These are phyloP conservation scores for Euwallacea fornicatus DNA, from an alignment of 1,140 invertebrate species.

Conservation along the genomic window DNA sequence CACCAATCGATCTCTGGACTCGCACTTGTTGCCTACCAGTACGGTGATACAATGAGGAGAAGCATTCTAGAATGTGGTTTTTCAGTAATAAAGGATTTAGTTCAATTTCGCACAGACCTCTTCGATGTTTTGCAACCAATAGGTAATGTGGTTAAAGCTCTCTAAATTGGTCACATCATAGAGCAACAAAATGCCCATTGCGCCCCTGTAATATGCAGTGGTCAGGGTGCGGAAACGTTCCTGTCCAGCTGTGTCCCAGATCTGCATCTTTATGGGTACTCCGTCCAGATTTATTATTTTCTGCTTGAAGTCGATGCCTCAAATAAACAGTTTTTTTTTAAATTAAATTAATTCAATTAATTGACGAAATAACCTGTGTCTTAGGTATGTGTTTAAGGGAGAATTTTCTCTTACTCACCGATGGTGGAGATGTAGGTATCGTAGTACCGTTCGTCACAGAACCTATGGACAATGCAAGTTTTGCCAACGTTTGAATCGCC, in stretches of 20 bases:
- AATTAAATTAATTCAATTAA: background rate
- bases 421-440: slow-evolving; percentile 91
- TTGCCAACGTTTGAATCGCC: slow-evolving; percentile 92
- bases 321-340: slow-evolving; percentile 18
- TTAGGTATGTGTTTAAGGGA: background rate
- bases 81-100: background rate
- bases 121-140: slow-evolving; percentile 85
- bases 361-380: background rate
- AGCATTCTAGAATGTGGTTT: slow-evolving; percentile 60
- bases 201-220: slow-evolving; percentile 83
- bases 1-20: slow-evolving; percentile 71
- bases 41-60: slow-evolving; percentile 84
- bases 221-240: slow-evolving; percentile 80
- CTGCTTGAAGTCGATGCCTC: slow-evolving; percentile 87
- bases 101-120: slow-evolving; percentile 59
- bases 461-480: slow-evolving; percentile 88
- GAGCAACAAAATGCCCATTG: slow-evolving; percentile 85
- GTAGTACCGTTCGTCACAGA: slow-evolving; percentile 87
- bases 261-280: slow-evolving; percentile 83
- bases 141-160: slow-evolving; percentile 83
- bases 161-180: slow-evolving; percentile 86
- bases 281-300: slow-evolving; percentile 86
- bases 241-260: slow-evolving; percentile 79
- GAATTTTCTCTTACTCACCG: slow-evolving; percentile 63
- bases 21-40: slow-evolving; percentile 83